Evolutionary conservation across 2,797 vertebrate species (phyloP).

Genomic region (Ataeniobius toweri): DNA sequence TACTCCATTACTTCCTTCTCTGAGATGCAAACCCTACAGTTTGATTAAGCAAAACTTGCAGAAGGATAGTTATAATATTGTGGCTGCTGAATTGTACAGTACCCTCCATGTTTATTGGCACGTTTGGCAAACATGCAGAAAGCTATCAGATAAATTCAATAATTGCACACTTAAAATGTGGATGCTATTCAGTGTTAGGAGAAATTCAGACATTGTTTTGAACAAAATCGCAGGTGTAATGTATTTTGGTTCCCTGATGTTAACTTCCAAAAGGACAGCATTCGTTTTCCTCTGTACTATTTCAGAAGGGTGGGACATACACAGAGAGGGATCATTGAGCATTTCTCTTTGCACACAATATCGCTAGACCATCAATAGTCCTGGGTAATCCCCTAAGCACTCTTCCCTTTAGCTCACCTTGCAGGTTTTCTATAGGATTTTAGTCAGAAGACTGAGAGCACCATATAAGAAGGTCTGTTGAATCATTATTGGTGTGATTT

Average conservation of each 20-base stretch:
- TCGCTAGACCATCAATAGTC: not conserved
- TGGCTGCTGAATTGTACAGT: conserved; percentile 3
- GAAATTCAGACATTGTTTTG: not conserved
- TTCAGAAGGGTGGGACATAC: not conserved
- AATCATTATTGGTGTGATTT: no score
- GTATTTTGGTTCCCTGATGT: not conserved
- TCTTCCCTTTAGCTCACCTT: no score
- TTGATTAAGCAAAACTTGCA: conserved; percentile 1
- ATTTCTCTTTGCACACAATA: not conserved
- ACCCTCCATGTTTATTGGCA: not conserved
- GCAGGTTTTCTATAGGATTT: not conserved
- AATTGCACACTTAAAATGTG: not conserved
- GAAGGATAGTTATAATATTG: not conserved
- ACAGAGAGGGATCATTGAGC: not conserved
- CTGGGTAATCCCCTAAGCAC: no score
- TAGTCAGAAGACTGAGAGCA: not conserved
- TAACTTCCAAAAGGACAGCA: not conserved
- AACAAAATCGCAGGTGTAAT: not conserved
- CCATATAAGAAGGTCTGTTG: no score
- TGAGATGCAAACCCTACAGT: not conserved
- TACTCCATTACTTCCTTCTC: conserved; percentile 10
- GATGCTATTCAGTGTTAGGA: not conserved
- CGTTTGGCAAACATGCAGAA: not conserved
- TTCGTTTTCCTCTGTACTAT: not conserved
- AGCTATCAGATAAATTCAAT: not conserved